Percentiles rank a stretch among this genome's conserved stretches.
Evolutionary conservation across 2,888 invertebrate genomes (phyloP).

Genomic region (Melikaiella ostensackeni): DNA sequence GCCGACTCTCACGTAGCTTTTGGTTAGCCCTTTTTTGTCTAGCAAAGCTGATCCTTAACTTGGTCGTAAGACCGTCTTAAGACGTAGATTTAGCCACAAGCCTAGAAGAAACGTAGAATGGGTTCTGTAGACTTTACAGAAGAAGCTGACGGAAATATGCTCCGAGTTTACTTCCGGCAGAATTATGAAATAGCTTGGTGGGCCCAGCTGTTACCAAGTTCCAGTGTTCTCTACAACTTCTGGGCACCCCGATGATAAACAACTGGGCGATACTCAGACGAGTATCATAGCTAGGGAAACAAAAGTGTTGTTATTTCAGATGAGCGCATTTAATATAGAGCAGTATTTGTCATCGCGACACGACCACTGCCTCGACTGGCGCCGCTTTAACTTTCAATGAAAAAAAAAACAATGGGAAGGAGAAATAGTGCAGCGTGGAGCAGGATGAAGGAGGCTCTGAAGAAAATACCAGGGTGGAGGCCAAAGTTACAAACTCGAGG

Average conservation of each 20-base stretch:
- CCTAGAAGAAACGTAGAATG: slow-evolving; percentile 1
- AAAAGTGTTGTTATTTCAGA: slow-evolving; percentile 55
- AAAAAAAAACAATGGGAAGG: slow-evolving; percentile 15
- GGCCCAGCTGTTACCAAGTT: slow-evolving; percentile 55
- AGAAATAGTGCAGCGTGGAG: slow-evolving; percentile 25
- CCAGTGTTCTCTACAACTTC: slow-evolving; percentile 51
- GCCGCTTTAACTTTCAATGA: slow-evolving; percentile 40
- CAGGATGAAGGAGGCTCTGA: slow-evolving; percentile 23
- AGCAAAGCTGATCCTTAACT: slow-evolving; percentile 32
- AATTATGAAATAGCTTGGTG: slow-evolving; percentile 43
- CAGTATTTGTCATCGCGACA: slow-evolving; percentile 30
- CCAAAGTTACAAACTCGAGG: slow-evolving; percentile 33
- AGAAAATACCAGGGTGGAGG: slow-evolving; percentile 14
- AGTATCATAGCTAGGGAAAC: slow-evolving; percentile 44
- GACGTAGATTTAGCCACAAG: slow-evolving; percentile 22
- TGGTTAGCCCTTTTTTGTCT: neutral
- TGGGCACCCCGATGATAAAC: slow-evolving; percentile 55
- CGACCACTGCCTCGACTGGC: slow-evolving; percentile 26
- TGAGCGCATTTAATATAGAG: slow-evolving; percentile 52
- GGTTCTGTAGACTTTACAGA: slow-evolving; percentile 19
- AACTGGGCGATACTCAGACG: slow-evolving; percentile 42
- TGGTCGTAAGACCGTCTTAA: slow-evolving; percentile 14
- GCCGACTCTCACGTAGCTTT: slow-evolving; percentile 31
- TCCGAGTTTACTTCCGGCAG: slow-evolving; percentile 42
- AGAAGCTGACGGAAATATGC: slow-evolving; percentile 48